These are phyloP conservation scores for Cephalotes varians DNA, from an alignment of 2,888 invertebrate genomes.

Conservation along the genomic window DNA sequence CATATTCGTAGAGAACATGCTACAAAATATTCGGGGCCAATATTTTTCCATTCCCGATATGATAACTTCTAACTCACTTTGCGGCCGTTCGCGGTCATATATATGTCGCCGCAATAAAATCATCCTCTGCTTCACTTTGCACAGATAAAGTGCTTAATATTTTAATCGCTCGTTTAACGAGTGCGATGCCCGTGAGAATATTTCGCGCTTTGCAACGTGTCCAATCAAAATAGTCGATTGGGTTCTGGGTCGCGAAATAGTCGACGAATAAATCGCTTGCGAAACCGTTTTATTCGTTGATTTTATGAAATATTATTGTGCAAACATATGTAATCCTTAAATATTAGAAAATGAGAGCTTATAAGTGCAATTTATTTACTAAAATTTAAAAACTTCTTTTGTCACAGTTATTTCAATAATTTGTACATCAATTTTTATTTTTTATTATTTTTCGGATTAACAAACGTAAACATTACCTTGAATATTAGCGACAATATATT, in stretches of 20 bases:
- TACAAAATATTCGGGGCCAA: slow-evolving; percentile 45
- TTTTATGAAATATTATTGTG: slow-evolving; percentile 29
- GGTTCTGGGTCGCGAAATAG: slow-evolving; percentile 25
- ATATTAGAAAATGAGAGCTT: background rate
- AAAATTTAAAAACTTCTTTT: background rate
- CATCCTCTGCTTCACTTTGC: slow-evolving; percentile 45
- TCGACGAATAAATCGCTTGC: slow-evolving; percentile 11
- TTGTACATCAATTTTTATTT: background rate
- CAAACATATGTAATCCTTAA: slow-evolving; percentile 17
- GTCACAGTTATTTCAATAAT: background rate
- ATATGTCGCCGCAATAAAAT: slow-evolving; percentile 52
- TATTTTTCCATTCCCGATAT: slow-evolving; percentile 50
- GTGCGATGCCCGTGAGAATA: slow-evolving; percentile 51
- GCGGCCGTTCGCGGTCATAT: slow-evolving; percentile 35
- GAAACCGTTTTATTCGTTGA: slow-evolving; percentile 17
- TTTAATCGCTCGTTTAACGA: slow-evolving; percentile 65
- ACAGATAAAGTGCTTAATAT: slow-evolving; percentile 61
- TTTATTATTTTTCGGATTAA: background rate
- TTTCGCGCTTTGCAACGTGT: slow-evolving; percentile 47
- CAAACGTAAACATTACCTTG: background rate
- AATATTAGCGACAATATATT: background rate
- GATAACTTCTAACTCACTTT: slow-evolving; percentile 54
- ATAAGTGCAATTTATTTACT: background rate
- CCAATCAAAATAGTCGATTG: slow-evolving; percentile 53
- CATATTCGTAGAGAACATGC: slow-evolving; percentile 32